A percentile compares a stretch with the other conserved stretches of the same genome.
phyloP scores from a whole-genome alignment of 2,797 vertebrate genomes.

The Semaprochilodus insignis region DNA sequence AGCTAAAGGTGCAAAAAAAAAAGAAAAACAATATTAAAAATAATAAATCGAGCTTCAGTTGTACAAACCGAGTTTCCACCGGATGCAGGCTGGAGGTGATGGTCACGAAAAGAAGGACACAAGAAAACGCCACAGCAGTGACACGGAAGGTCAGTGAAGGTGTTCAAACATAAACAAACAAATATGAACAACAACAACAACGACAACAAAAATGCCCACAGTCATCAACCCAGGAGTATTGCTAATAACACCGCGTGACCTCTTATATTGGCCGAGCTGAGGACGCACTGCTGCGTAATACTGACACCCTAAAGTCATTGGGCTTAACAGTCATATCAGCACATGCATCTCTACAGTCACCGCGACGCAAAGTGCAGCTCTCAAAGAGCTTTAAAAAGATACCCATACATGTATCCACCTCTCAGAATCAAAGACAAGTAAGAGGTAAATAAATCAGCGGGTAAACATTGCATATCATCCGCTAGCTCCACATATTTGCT shows the following conservation, averaged over 20 bases:
- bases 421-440: not conserved
- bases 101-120: not conserved
- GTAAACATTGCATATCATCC: constrained; percentile 43
- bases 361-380: not conserved
- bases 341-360: not conserved
- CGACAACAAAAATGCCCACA: not conserved
- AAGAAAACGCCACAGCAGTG: not conserved
- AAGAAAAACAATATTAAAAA: too few relatives aligned
- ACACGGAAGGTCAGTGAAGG: not conserved
- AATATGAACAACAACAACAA: too few relatives aligned
- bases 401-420: not conserved
- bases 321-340: constrained; percentile 4
- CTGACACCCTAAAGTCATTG: not conserved
- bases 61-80: constrained; percentile 28
- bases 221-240: not conserved
- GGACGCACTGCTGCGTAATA: not conserved
- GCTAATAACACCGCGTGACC: not conserved
- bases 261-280: not conserved
- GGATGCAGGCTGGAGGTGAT: not conserved
- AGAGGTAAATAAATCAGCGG: constrained; percentile 31
- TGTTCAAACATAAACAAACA: not conserved
- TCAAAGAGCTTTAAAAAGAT: not conserved
- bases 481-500: not conserved
- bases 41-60: constrained; percentile 7
- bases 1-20: constrained; percentile 38